phyloP scores from a whole-genome alignment of 2,888 invertebrate genomes.

The Nomada lathburiana region DNA sequence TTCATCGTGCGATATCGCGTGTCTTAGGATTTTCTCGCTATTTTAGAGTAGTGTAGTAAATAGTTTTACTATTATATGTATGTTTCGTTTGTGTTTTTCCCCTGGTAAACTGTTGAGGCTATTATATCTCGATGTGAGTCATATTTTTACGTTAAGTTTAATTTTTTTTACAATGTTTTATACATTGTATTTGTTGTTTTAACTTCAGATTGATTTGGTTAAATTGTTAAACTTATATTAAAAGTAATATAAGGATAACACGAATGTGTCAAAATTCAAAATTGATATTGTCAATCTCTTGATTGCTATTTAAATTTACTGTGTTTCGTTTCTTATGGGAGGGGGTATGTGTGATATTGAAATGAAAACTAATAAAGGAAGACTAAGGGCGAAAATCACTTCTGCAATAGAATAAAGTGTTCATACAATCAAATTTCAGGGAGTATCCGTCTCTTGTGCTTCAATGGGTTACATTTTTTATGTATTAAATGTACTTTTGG shows the following conservation, averaged over 20 bases:
- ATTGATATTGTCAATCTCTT: conserved; percentile 82
- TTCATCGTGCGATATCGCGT: conserved; percentile 72
- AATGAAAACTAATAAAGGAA: conserved; percentile 70
- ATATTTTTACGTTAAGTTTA: conserved; percentile 79
- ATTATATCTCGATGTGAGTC: conserved; percentile 81
- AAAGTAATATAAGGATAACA: conserved; percentile 81
- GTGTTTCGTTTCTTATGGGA: conserved; percentile 79
- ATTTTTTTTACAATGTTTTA: conserved; percentile 72
- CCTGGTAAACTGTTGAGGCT: conserved; percentile 84
- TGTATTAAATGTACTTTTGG: conserved; percentile 52
- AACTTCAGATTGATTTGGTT: conserved; percentile 62
- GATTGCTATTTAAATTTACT: conserved; percentile 79
- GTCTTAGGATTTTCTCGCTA: conserved; percentile 84
- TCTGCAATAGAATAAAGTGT: conserved; percentile 68
- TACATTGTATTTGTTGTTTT: conserved; percentile 74
- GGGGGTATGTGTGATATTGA: conserved; percentile 79
- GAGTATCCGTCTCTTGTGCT: conserved; percentile 51
- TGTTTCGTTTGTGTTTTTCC: conserved; percentile 83
- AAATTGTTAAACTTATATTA: conserved; percentile 79
- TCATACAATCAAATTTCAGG: conserved; percentile 65
- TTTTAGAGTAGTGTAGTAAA: conserved; percentile 81
- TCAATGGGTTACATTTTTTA: conserved; percentile 68
- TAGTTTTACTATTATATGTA: conserved; percentile 83
- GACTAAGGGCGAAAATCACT: conserved; percentile 71
- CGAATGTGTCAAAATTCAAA: conserved; percentile 84